These are phyloP conservation scores for Enteromius viviparus DNA, from an alignment of 2,797 vertebrate species.

Conservation along the genomic window DNA sequence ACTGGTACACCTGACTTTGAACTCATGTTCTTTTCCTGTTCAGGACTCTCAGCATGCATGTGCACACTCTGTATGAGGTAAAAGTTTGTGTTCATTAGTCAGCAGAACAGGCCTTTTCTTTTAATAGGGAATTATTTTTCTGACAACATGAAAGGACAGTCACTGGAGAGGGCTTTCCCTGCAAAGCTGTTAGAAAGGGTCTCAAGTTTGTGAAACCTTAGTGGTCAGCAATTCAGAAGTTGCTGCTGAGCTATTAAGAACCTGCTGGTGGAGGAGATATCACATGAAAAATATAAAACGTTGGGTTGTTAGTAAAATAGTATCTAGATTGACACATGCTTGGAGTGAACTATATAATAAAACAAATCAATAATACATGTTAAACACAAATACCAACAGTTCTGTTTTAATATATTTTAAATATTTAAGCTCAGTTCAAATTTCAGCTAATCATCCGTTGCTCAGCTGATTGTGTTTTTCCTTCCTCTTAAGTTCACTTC, in stretches of 20 bases:
- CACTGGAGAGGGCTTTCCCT: constrained; percentile 17
- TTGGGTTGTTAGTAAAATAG: background rate
- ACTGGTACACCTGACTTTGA: constrained; percentile 50
- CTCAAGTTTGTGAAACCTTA: constrained; percentile 16
- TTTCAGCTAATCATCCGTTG: background rate
- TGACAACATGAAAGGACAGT: background rate
- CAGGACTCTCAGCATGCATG: constrained; percentile 13
- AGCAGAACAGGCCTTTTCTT: constrained; percentile 26
- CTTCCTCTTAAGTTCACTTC: constrained; percentile 15
- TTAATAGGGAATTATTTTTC: constrained; percentile 18
- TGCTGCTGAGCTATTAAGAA: constrained; percentile 32
- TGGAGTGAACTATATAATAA: background rate
- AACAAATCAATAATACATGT: background rate
- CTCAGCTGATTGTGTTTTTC: background rate
- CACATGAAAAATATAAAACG: too few species aligned
- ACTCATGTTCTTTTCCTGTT: constrained; percentile 6
- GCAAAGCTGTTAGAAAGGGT: constrained; percentile 4
- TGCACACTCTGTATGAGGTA: background rate
- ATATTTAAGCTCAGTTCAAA: background rate
- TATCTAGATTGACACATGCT: background rate
- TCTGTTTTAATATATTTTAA: background rate
- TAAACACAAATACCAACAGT: background rate
- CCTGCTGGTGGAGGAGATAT: constrained; percentile 9
- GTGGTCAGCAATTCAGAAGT: constrained; percentile 14
- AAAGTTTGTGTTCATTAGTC: constrained; percentile 8